Evolutionary conservation across 2,888 invertebrate genomes (phyloP).

Genomic region (Rhagonycha fulva): DNA sequence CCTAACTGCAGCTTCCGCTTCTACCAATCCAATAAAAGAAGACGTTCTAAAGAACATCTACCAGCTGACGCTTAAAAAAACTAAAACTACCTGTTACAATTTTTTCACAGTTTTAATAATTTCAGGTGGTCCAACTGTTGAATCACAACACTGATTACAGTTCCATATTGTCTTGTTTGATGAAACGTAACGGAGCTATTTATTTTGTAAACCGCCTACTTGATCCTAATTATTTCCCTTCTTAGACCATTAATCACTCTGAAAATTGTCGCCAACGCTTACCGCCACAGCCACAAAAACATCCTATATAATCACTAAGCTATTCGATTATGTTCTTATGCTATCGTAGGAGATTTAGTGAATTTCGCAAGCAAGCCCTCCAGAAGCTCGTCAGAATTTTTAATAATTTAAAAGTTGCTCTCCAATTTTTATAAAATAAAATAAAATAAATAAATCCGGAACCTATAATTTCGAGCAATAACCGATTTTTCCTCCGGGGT

Average conservation of each 20-base stretch:
- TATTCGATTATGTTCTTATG: constrained; percentile 11
- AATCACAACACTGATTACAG: neutral
- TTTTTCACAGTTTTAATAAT: neutral
- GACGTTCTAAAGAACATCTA: neutral
- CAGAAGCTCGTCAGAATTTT: neutral
- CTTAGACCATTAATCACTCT: constrained; percentile 14
- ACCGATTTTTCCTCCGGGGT: too few relatives aligned
- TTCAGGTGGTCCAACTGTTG: constrained; percentile 7
- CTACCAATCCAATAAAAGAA: neutral
- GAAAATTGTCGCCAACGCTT: constrained; percentile 6
- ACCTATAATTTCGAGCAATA: too few relatives aligned
- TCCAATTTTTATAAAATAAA: too few relatives aligned
- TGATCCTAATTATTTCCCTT: constrained; percentile 19
- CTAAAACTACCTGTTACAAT: neutral
- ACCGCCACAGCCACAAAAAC: constrained; percentile 9
- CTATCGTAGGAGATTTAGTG: neutral
- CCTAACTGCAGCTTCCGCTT: neutral
- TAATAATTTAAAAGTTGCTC: too few relatives aligned
- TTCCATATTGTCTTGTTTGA: neutral
- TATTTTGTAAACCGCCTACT: constrained; percentile 18
- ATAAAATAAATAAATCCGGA: too few relatives aligned
- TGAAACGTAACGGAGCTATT: constrained; percentile 6
- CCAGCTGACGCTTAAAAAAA: neutral
- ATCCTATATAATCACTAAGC: constrained; percentile 9
- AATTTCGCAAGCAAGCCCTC: neutral